Conservation (phyloP, 1,140 invertebrate genomes). For the Tetramorium alpestre region DNA sequence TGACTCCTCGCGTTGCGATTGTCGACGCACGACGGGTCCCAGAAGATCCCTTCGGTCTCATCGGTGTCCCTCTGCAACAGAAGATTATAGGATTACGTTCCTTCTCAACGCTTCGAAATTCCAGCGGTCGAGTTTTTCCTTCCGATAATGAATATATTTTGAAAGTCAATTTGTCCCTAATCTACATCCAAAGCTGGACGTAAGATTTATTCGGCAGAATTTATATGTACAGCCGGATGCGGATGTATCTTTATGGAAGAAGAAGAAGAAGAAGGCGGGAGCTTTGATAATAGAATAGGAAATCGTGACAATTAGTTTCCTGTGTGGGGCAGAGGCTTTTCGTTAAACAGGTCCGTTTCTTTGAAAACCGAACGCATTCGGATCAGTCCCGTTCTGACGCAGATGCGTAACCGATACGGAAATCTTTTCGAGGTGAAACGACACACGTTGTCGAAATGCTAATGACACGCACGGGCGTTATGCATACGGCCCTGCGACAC, state of each 20-base stretch:
- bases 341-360: neutral
- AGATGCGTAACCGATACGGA: slow-evolving; percentile 65
- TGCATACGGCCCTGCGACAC: slow-evolving; percentile 35
- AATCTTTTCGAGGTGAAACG: slow-evolving; percentile 48
- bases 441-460: slow-evolving; percentile 57
- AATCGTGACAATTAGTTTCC: slow-evolving; percentile 29
- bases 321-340: neutral
- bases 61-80: slow-evolving; percentile 78
- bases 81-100: slow-evolving; percentile 28
- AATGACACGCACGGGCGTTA: slow-evolving; percentile 40
- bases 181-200: neutral
- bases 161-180: slow-evolving; percentile 10
- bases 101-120: neutral
- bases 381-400: slow-evolving; percentile 1
- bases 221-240: neutral
- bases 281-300: neutral
- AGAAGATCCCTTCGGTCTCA: slow-evolving; percentile 79
- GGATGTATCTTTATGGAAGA: neutral
- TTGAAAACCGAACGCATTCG: neutral
- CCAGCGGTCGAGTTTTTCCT: no score
- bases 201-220: neutral
- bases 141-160: slow-evolving; percentile 7
- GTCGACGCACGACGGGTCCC: slow-evolving; percentile 79
- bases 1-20: slow-evolving; percentile 73
- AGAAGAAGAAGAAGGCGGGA: no score